These are phyloP conservation scores for Hippocampus zosterae DNA, from an alignment of 2,113 vertebrate genomes.

Conservation along the genomic window DNA sequence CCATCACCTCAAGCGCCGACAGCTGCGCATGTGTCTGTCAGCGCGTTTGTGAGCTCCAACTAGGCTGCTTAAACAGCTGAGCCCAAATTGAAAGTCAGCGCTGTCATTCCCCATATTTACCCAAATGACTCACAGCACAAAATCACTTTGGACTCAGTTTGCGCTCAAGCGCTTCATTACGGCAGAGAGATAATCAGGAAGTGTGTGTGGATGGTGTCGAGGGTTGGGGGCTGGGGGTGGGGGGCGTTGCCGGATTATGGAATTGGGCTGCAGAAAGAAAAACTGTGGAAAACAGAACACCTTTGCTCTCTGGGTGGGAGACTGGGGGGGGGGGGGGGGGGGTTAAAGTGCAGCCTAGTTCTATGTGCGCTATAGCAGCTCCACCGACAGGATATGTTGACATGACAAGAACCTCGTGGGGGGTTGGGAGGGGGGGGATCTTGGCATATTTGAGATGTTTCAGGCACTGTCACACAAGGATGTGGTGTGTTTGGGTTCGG, in stretches of 20 bases:
- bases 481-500: too few species aligned
- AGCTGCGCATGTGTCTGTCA: constrained; percentile 46
- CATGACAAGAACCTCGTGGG: background rate
- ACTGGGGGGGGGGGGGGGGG: too few species aligned
- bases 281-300: background rate
- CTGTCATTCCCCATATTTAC: constrained; percentile 63
- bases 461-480: background rate
- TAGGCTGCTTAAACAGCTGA: constrained; percentile 68
- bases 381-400: background rate
- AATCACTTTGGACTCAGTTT: constrained; percentile 60
- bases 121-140: constrained; percentile 54
- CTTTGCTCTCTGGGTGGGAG: background rate
- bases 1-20: constrained; percentile 32
- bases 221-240: background rate
- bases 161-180: constrained; percentile 50
- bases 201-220: constrained; percentile 10
- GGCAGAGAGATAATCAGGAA: constrained; percentile 43
- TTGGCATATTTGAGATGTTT: background rate
- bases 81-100: constrained; percentile 62
- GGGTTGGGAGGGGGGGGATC: background rate
- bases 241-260: constrained; percentile 19
- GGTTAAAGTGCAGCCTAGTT: background rate
- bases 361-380: background rate
- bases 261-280: constrained; percentile 8
- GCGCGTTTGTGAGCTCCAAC: constrained; percentile 47